Evolutionary conservation across 1,140 invertebrate species (phyloP).

Genomic region (Hypsibius dujardini): DNA sequence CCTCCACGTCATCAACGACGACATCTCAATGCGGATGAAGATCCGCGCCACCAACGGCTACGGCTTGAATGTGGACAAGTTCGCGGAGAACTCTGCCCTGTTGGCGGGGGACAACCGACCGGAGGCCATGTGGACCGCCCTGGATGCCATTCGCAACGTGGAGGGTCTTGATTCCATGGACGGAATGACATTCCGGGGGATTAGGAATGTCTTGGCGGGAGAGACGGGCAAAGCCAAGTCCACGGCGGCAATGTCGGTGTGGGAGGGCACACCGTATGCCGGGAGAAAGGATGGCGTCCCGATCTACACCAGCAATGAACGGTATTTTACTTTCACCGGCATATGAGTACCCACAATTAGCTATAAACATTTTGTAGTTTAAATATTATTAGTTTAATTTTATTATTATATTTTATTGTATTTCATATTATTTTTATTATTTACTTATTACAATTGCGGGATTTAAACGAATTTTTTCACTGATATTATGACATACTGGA

Average conservation of each 20-base stretch:
- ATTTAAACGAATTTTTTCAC: too few relatives aligned
- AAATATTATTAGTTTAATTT: too few relatives aligned
- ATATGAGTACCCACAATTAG: too few relatives aligned
- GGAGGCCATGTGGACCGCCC: slow-evolving; percentile 18
- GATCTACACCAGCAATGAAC: neutral
- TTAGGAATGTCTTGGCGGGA: slow-evolving; percentile 51
- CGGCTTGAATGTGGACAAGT: slow-evolving; percentile 47
- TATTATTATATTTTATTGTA: too few relatives aligned
- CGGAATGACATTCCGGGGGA: slow-evolving; percentile 39
- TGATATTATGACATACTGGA: too few relatives aligned
- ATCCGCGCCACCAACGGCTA: slow-evolving; percentile 51
- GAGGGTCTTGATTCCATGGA: slow-evolving; percentile 25
- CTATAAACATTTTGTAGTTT: too few relatives aligned
- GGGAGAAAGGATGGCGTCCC: slow-evolving; percentile 1
- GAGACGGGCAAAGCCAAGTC: slow-evolving; percentile 20
- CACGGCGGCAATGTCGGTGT: neutral
- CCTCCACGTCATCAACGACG: slow-evolving; percentile 31
- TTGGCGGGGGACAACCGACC: slow-evolving; percentile 23
- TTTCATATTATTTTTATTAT: too few relatives aligned
- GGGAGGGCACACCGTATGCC: neutral
- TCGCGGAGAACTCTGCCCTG: neutral
- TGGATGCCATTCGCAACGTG: slow-evolving; percentile 30
- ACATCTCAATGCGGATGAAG: slow-evolving; percentile 55
- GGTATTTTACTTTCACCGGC: neutral
- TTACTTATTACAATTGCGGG: too few relatives aligned